Percentiles rank a stretch among this genome's conserved stretches.
These are phyloP conservation scores for Sebastes fasciatus DNA, from an alignment of 2,113 vertebrate genomes.

Conservation along the genomic window DNA sequence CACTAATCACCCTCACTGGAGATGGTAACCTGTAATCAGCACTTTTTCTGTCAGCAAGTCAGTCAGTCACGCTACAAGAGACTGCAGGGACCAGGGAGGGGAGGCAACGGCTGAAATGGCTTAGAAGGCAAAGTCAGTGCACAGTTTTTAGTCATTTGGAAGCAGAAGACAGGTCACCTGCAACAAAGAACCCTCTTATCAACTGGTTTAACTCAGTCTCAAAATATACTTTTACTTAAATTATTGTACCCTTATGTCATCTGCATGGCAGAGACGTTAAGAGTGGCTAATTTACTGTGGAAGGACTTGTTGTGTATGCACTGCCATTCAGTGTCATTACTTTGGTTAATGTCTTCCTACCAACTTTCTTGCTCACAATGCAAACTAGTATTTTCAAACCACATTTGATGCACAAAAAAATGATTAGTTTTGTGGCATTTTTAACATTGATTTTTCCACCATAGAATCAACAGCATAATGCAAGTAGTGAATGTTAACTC, in stretches of 20 bases:
- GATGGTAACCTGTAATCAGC: slow-evolving; percentile 63
- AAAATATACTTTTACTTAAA: background rate
- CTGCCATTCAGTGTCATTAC: background rate
- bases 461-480: background rate
- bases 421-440: background rate
- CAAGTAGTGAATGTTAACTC: background rate
- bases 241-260: background rate
- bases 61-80: slow-evolving; percentile 49
- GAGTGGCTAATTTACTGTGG: background rate
- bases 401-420: background rate
- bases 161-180: background rate
- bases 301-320: background rate
- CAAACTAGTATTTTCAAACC: background rate
- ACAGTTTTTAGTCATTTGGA: slow-evolving; percentile 14
- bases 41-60: slow-evolving; percentile 61
- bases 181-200: background rate
- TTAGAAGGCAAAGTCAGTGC: slow-evolving; percentile 28
- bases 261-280: background rate
- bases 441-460: background rate
- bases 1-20: slow-evolving; percentile 59
- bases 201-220: slow-evolving; percentile 8
- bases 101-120: slow-evolving; percentile 23
- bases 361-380: background rate
- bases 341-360: background rate
- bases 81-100: slow-evolving; percentile 18